Percentiles rank a stretch among this genome's conserved stretches.
Conservation (phyloP, 2,888 invertebrate species). For the Cryptocephalus moraei region DNA sequence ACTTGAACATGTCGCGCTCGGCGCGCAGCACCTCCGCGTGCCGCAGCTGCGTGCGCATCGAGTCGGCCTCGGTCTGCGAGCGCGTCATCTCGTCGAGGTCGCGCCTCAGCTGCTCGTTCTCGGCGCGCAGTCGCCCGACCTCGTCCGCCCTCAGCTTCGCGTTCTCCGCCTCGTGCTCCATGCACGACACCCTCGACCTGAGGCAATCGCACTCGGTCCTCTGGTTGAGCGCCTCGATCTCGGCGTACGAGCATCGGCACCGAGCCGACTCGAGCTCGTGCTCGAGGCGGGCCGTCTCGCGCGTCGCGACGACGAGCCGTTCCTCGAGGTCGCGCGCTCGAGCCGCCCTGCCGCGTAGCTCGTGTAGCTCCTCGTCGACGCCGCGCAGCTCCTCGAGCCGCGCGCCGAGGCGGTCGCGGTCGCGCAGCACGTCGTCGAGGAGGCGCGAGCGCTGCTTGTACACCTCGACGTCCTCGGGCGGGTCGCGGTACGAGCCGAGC, state of each 20-base stretch:
- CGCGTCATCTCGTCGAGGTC: constrained; percentile 23
- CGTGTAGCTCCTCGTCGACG: constrained; percentile 20
- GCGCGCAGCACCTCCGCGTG: constrained; percentile 27
- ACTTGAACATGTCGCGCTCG: constrained; percentile 33
- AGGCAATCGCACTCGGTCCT: constrained; percentile 23
- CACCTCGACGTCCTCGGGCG: constrained; percentile 26
- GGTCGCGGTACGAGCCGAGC: constrained; percentile 21
- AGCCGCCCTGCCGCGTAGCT: constrained; percentile 16
- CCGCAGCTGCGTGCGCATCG: constrained; percentile 20
- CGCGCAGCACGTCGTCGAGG: constrained; percentile 25
- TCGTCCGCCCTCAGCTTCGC: constrained; percentile 20
- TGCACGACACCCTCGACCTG: constrained; percentile 18
- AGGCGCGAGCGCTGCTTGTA: constrained; percentile 25
- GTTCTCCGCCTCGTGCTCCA: constrained; percentile 26
- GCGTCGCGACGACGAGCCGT: constrained; percentile 13
- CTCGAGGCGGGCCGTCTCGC: constrained; percentile 13
- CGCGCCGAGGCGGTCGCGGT: constrained; percentile 22
- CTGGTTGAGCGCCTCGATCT: constrained; percentile 17
- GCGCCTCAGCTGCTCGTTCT: constrained; percentile 26
- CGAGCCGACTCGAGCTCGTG: constrained; percentile 17
- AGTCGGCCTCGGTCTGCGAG: constrained; percentile 28
- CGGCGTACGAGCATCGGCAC: constrained; percentile 15
- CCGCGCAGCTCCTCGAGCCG: constrained; percentile 22
- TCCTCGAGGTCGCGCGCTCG: constrained; percentile 24
- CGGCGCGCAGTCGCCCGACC: constrained; percentile 28